These are phyloP conservation scores for Probaryconus sp. DNA, from an alignment of 1,140 invertebrate genomes.

Conservation along the genomic window DNA sequence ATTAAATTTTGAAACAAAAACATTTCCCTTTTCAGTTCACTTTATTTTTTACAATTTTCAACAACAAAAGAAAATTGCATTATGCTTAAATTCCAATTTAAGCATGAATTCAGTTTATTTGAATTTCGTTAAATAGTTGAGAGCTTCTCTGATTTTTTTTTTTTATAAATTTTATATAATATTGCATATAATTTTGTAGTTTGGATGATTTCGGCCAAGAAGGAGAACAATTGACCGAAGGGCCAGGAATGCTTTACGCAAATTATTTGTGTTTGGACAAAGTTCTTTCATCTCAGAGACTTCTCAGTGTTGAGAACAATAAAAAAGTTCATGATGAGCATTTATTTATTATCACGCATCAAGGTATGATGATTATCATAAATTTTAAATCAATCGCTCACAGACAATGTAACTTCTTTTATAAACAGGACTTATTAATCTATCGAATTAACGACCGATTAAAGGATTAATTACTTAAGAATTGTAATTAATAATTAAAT, in stretches of 20 bases:
- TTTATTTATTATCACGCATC: constrained; percentile 97
- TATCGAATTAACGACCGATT: too few species aligned
- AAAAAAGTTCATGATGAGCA: constrained; percentile 95
- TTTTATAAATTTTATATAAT: background rate
- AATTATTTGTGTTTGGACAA: constrained; percentile 95
- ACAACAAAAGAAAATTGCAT: too few species aligned
- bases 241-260: constrained; percentile 87
- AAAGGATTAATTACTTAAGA: too few species aligned
- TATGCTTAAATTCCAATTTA: too few species aligned
- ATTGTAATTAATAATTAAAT: background rate
- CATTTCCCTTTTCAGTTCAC: too few species aligned
- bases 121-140: too few species aligned
- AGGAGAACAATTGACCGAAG: constrained; percentile 79
- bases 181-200: too few species aligned
- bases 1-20: background rate
- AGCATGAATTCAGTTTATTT: too few species aligned
- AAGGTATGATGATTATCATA: constrained; percentile 85
- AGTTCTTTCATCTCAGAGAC: constrained; percentile 89
- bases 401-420: constrained; percentile 21
- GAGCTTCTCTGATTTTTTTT: too few species aligned
- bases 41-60: background rate
- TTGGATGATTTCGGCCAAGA: constrained; percentile 74
- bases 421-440: constrained; percentile 1
- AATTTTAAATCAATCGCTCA: background rate
- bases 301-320: constrained; percentile 86